Evolutionary conservation across 1,140 invertebrate species (phyloP), one percentile per base, ranked within the genome.

Genomic region (Oedothorax gibbosus): DNA sequence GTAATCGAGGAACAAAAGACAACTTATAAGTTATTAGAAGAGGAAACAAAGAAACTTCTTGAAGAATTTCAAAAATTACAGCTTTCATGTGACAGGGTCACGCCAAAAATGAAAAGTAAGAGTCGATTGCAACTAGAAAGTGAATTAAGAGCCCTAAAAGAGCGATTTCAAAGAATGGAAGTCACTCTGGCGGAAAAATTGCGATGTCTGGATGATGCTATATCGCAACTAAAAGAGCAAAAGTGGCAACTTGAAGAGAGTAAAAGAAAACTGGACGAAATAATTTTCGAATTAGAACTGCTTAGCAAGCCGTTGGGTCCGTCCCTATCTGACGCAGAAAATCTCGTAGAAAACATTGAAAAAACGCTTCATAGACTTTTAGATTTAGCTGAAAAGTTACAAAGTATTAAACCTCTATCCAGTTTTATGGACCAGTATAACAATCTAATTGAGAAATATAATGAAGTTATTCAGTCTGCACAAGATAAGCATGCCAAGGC

Each of bases 221-320:
- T 87, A 21, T 93, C 94, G 87, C 94, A 93, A 73, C 94, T 96
- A 57, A 93, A 94, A 86, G 94, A 95, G 89, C 94, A 95, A 87
- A 94, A 95, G 90, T 93, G 95, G 88, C 94, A 93, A 87, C 92
- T 97, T 14, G 93, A 95, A 20, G 94, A 96, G 87, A 95, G 94
- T 66, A 92, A 94, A n/a, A 92, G 94, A 87, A 94, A 96, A 87
- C 92, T 97, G 87, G 93, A 93, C 57, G 92, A 93, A 79, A 94
- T 98, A 49, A 95, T 97, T 89, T 93, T 93, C 76, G 94, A 97
- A 88, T 89, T 98, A 0, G 94, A 95, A 87, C 93, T 95, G 71
- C 90, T 97, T 0, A 95, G 94, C 87, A 94, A 94, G 89, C 96
- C 96, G 2, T 93, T 97, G 77, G 96, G 97, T 15, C 94, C 93